phyloP scores from a whole-genome alignment of 2,888 invertebrate genomes.

The Agonopterix alstromeriana region DNA sequence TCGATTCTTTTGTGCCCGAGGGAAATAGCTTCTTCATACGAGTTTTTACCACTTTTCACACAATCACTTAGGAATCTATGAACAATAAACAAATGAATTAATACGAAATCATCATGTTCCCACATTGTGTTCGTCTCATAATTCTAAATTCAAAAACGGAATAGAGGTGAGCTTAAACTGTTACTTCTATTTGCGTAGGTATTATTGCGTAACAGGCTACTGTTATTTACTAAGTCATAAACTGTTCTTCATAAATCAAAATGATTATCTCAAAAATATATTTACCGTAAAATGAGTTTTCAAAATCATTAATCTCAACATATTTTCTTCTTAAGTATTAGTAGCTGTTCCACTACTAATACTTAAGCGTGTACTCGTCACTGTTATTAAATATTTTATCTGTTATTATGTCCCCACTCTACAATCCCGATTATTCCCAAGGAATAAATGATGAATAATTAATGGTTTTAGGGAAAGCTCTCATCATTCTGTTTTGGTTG shows the following conservation, averaged over 20 bases:
- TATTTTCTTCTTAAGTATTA: too few relatives aligned
- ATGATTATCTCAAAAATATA: too few relatives aligned
- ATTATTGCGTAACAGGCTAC: too few relatives aligned
- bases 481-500: background rate
- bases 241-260: too few relatives aligned
- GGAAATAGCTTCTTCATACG: constrained; percentile 48
- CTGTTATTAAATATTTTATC: too few relatives aligned
- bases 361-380: too few relatives aligned
- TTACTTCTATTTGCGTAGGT: background rate
- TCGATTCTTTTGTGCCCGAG: constrained; percentile 54
- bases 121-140: constrained; percentile 47
- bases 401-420: too few relatives aligned
- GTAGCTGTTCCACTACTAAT: too few relatives aligned
- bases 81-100: constrained; percentile 7
- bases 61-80: constrained; percentile 38
- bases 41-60: constrained; percentile 45
- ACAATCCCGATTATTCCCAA: too few relatives aligned
- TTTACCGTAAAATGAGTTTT: too few relatives aligned
- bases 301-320: too few relatives aligned
- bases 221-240: too few relatives aligned
- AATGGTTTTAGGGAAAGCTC: constrained; percentile 29
- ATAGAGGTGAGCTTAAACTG: constrained; percentile 1
- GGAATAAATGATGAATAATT: constrained; percentile 41
- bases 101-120: constrained; percentile 35
- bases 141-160: constrained; percentile 25